phyloP scores from a whole-genome alignment of 2,888 invertebrate genomes.

The Metallyticus violacea region DNA sequence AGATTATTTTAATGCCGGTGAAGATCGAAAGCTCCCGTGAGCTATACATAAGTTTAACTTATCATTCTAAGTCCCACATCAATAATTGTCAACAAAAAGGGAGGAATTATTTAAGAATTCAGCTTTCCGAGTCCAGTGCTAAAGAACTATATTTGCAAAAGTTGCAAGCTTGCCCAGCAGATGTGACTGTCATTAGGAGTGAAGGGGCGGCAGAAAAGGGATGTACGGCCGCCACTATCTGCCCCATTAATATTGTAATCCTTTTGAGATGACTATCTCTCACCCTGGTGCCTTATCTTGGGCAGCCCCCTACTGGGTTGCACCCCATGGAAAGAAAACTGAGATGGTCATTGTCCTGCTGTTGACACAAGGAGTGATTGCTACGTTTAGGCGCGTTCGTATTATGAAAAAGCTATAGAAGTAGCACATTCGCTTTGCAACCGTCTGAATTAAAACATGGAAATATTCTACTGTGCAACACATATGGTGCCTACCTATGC shows the following conservation, averaged over 20 bases:
- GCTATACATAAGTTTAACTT: no score
- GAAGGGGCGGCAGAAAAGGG: background rate
- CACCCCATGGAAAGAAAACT: background rate
- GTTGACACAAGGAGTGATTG: background rate
- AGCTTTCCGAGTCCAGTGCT: background rate
- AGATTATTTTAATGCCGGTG: no score
- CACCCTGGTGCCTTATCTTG: background rate
- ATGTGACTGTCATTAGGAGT: background rate
- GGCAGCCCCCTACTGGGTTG: background rate
- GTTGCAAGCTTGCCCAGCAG: background rate
- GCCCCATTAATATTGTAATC: constrained; percentile 33
- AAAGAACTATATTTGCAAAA: background rate
- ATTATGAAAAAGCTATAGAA: no score
- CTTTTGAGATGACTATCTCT: constrained; percentile 3
- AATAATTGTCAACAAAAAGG: no score
- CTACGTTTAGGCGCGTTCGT: background rate
- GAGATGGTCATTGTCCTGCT: background rate
- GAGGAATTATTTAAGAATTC: no score
- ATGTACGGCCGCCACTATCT: constrained; percentile 3
- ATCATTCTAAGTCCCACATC: no score
- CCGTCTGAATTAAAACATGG: no score
- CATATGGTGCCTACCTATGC: no score
- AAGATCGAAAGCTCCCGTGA: no score
- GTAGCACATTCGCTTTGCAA: no score
- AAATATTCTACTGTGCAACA: no score